Evolutionary conservation across 2,888 invertebrate genomes (phyloP).

Genomic region (Nebria salina): DNA sequence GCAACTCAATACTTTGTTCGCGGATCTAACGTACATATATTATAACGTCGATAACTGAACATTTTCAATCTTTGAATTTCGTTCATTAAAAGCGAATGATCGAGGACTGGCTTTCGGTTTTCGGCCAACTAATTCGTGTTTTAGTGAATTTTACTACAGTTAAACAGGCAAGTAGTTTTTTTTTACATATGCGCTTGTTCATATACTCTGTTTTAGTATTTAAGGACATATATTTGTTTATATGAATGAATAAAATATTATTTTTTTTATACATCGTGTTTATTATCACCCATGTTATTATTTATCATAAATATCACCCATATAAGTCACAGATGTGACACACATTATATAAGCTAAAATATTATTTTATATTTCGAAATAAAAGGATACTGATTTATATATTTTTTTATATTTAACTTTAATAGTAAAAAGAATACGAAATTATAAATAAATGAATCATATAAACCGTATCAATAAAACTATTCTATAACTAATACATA

Average conservation of each 20-base stretch:
- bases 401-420: too few relatives aligned
- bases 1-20: conserved; percentile 39
- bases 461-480: too few relatives aligned
- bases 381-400: too few relatives aligned
- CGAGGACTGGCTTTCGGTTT: not conserved
- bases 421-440: too few relatives aligned
- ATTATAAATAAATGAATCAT: too few relatives aligned
- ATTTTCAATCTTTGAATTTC: not conserved
- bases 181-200: too few relatives aligned
- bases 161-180: not conserved
- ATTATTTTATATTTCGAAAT: too few relatives aligned
- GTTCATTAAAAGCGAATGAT: not conserved
- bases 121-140: not conserved
- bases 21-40: not conserved
- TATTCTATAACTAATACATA: too few relatives aligned
- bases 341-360: too few relatives aligned
- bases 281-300: not conserved
- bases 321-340: not conserved
- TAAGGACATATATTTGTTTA: not conserved
- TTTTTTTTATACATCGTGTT: not conserved
- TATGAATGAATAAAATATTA: not conserved
- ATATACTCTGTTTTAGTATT: not conserved
- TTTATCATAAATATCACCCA: not conserved
- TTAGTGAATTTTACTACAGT: not conserved
- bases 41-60: not conserved